Conservation (phyloP, 2,113 vertebrate genomes). For the Struthio camelus region DNA sequence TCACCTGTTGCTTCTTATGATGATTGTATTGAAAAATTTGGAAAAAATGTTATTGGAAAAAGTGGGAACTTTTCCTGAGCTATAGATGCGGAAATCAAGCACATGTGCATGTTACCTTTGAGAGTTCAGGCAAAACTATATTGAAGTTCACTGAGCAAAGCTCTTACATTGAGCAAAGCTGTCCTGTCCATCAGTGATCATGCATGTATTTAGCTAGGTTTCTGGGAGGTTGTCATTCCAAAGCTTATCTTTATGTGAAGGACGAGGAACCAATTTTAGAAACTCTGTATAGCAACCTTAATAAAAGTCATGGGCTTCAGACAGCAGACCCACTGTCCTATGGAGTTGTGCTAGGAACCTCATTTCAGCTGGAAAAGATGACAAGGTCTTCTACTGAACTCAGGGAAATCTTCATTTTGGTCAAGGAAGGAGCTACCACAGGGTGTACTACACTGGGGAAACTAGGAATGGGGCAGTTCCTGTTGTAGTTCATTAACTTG, state of each 20-base stretch:
- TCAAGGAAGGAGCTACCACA: not conserved
- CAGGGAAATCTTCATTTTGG: not conserved
- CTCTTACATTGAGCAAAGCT: not conserved
- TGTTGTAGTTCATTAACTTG: not conserved
- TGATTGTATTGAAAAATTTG: not conserved
- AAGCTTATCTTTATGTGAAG: not conserved
- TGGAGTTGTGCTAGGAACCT: not conserved
- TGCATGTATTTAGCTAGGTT: not conserved
- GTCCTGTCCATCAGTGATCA: not conserved
- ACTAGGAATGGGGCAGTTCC: not conserved
- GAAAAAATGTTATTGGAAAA: not conserved
- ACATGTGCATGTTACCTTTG: not conserved
- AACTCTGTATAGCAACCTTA: not conserved
- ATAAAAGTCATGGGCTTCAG: not conserved
- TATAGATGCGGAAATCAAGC: not conserved
- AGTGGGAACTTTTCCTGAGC: not conserved
- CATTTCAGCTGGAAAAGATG: not conserved
- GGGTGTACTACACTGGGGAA: accelerated
- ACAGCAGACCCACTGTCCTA: not conserved
- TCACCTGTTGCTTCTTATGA: not conserved
- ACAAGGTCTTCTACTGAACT: not conserved
- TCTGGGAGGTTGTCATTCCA: not conserved
- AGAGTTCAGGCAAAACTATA: not conserved
- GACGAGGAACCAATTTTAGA: not conserved
- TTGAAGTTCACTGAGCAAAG: not conserved